Conservation (phyloP, 2,888 invertebrate species). For the Polymixis lichenea region DNA sequence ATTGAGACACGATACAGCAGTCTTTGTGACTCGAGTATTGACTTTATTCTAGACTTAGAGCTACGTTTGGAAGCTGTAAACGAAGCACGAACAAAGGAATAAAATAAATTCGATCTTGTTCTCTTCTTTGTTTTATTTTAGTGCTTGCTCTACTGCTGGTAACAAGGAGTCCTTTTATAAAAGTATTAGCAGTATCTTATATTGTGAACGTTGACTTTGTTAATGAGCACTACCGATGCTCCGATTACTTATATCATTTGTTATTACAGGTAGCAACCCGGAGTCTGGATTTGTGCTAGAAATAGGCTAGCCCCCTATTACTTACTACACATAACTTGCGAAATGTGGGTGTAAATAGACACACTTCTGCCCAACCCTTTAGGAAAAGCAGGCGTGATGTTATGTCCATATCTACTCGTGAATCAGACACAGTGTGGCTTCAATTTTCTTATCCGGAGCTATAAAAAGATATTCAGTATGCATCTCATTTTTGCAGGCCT, state of each 20-base stretch:
- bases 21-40: slow-evolving; percentile 28
- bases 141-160: neutral
- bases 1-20: slow-evolving; percentile 26
- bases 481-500: neutral
- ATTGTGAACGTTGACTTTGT: too few relatives aligned
- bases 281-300: too few relatives aligned
- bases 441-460: neutral
- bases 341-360: too few relatives aligned
- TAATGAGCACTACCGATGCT: too few relatives aligned
- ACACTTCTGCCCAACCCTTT: too few relatives aligned
- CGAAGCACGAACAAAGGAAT: slow-evolving; percentile 8
- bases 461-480: slow-evolving; percentile 16
- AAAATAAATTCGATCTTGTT: slow-evolving; percentile 1
- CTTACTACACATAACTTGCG: too few relatives aligned
- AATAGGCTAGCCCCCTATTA: too few relatives aligned
- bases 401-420: too few relatives aligned
- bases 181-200: neutral
- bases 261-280: too few relatives aligned
- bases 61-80: neutral
- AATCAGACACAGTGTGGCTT: neutral
- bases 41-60: slow-evolving; percentile 1
- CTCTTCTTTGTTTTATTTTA: slow-evolving; percentile 7
- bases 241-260: too few relatives aligned
- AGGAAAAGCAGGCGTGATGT: too few relatives aligned
- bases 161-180: neutral